Evolutionary conservation across 2,113 vertebrate genomes (phyloP), one percentile per base, ranked within the genome.

Genomic region (Phaetusa simplex): DNA sequence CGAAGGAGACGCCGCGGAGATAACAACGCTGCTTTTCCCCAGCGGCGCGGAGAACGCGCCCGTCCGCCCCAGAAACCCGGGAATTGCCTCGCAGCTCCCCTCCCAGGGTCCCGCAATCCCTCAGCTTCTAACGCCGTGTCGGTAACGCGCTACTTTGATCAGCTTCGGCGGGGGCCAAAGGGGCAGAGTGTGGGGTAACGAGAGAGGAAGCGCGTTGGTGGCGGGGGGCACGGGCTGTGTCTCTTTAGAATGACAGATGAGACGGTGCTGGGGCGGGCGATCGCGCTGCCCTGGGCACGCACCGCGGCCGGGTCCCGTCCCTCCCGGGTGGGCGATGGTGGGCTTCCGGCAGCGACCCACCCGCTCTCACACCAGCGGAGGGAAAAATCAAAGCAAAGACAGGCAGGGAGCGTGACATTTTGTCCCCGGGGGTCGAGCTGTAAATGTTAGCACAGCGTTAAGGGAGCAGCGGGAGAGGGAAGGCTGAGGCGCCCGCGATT

Each of bases 1-100:
- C 11, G 8, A 86, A 59, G 62, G 88, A 89, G 90, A 94, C 1
- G 0, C 34, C 3, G 2, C 1, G 50, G 40, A 78, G 56, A 56
- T 53, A 27, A 43, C 26, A 18, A 6, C 0, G 2, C 32, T 24
- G 52, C 70, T 52, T 2, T 20, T 16, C 82, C 58, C 70, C 87
- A 34, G 58, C 0, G 0, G 52, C 2, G 7, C 56, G 14, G 53
- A 59, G 32, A 62, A 79, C 0, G 0, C 10, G 12, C 27, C 29
- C 0, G 0, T 9, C 45, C 16, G 1, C 38, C 74, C 66, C 21
- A 14, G 78, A 23, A 55, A 19, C 22, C 34, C 14, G 69, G 55
- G 42, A 50, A 45, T 26, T 4, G 11, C 8, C 32, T 16, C 72
- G 21, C 34, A 4, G 30, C n/a, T 53, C 80, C 61, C 30, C 14